Conservation (phyloP, 2,797 vertebrate genomes). For the Pseudochirops cupreus region DNA sequence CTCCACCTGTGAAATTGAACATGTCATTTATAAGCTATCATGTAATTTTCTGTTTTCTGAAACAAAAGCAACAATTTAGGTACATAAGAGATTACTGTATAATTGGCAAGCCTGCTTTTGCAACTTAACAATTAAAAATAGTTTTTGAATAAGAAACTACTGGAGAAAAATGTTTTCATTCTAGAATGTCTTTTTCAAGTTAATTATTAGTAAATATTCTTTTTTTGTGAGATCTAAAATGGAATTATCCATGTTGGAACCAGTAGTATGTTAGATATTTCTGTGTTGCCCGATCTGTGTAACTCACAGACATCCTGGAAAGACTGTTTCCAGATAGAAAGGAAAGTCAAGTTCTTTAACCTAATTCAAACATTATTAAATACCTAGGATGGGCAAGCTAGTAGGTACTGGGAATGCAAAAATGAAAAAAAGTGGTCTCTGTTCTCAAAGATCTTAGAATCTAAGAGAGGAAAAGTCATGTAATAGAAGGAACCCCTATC, state of each 20-base stretch:
- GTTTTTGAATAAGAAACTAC: conserved; percentile 68
- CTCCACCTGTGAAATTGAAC: conserved; percentile 71
- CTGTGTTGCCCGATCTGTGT: not conserved
- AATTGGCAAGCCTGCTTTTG: conserved; percentile 76
- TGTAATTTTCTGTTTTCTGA: conserved; percentile 80
- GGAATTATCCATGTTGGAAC: not conserved
- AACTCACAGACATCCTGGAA: conserved; percentile 10
- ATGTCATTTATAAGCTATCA: conserved; percentile 76
- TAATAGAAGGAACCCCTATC: not conserved
- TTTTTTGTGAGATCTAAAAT: not conserved
- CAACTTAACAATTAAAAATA: conserved; percentile 69
- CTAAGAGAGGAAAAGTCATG: not conserved
- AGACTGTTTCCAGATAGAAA: not conserved
- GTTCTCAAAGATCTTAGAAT: not conserved
- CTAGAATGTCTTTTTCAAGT: conserved; percentile 10
- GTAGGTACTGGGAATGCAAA: not conserved
- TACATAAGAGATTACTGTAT: conserved; percentile 74
- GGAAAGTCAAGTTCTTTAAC: not conserved
- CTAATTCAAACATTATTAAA: not conserved
- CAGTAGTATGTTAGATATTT: not conserved
- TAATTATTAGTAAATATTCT: not conserved
- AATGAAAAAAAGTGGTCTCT: not conserved
- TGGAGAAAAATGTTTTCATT: conserved; percentile 55
- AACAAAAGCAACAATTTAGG: conserved; percentile 78
- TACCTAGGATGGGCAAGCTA: not conserved